Percentiles rank a stretch among this genome's conserved stretches.
Conservation (phyloP, 2,888 invertebrate species). For the Allolobophora icterica region DNA sequence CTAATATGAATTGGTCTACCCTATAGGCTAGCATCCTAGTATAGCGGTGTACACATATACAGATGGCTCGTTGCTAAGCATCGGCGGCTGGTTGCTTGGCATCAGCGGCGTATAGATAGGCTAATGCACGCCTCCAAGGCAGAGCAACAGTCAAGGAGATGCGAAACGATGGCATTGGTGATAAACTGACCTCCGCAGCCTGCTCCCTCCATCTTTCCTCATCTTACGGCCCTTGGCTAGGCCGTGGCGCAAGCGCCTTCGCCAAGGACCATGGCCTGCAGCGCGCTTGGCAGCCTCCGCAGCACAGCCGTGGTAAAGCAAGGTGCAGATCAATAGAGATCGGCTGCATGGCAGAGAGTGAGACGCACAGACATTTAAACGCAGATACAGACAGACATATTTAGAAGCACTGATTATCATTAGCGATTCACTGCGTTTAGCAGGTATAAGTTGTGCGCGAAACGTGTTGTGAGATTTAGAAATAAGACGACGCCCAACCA, state of each 20-base stretch:
- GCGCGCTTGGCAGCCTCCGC: neutral
- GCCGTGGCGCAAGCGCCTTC: neutral
- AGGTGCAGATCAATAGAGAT: neutral
- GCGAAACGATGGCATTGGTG: slow-evolving; percentile 17
- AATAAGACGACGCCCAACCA: neutral
- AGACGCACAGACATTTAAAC: neutral
- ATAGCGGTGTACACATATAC: neutral
- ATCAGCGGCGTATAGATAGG: neutral
- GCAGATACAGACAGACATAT: neutral
- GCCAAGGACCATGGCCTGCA: neutral
- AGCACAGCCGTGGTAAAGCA: neutral
- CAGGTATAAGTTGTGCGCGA: neutral
- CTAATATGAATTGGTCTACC: too few species aligned
- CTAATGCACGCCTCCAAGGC: neutral
- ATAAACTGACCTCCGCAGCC: neutral
- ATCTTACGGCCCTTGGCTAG: neutral
- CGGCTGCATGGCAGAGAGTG: neutral
- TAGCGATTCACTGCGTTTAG: neutral
- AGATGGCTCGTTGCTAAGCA: neutral
- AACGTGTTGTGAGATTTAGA: neutral
- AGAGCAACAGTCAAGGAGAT: neutral
- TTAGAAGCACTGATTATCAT: neutral
- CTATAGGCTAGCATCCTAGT: neutral
- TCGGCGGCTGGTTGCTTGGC: neutral
- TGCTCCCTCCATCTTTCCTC: neutral